These are phyloP conservation scores for Caerostris extrusa DNA, from an alignment of 1,140 invertebrate genomes.

Conservation along the genomic window DNA sequence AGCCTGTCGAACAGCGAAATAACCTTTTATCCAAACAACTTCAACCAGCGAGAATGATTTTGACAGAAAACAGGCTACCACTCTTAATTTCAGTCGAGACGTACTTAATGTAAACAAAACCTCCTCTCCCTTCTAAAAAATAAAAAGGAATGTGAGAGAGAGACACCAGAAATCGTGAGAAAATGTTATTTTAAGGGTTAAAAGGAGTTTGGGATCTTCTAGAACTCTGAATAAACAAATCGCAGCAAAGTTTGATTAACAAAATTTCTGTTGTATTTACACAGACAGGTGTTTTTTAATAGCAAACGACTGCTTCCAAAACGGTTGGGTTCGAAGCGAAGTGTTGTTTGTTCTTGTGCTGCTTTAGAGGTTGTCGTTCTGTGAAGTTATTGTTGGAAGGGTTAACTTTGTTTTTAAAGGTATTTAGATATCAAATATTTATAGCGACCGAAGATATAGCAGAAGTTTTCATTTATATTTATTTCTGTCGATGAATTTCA, in stretches of 20 bases:
- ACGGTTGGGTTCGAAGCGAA: not conserved
- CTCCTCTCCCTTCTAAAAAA: not conserved
- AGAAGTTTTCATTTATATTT: too few species aligned
- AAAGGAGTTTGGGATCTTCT: not conserved
- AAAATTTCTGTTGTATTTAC: not conserved
- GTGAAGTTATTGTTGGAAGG: too few species aligned
- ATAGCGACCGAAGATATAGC: too few species aligned
- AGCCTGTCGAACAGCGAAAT: not conserved
- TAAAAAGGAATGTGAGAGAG: too few species aligned
- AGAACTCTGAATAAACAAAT: slow-evolving; percentile 2
- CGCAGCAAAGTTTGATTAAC: not conserved
- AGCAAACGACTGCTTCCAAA: not conserved
- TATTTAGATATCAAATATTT: too few species aligned
- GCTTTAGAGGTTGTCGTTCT: not conserved
- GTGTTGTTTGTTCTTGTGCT: not conserved
- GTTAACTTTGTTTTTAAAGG: too few species aligned
- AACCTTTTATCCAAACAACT: not conserved
- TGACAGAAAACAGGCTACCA: not conserved
- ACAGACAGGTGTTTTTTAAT: not conserved
- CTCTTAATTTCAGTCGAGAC: not conserved
- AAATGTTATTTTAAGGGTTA: not conserved
- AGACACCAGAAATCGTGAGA: not conserved
- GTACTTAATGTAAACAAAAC: not conserved
- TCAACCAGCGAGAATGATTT: not conserved
- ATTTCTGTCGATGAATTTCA: too few species aligned